Base-by-base conservation (phyloP, 2,113 vertebrate species). In the Ardeotis arabs region DNA sequence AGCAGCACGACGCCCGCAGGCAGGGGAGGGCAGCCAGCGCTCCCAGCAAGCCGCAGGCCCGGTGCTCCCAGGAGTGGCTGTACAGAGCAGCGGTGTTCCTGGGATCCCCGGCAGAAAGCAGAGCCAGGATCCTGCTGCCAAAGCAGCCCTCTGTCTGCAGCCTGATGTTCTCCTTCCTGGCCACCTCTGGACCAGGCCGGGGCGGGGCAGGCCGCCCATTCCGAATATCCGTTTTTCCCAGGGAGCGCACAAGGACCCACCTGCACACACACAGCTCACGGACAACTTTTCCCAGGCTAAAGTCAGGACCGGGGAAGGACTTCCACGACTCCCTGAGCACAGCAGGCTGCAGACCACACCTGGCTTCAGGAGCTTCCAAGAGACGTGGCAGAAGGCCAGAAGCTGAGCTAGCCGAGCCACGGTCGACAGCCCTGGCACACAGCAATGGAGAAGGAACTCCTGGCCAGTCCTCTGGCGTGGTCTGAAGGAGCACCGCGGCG, bases 191-290 rank as follows among this genome's bases (percentile, higher is more conserved):
- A 35, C 21, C 35, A 70, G 35, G 53, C 6, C 53, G 52, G 15
- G 18, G 21, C 10, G 10, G 9, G 27, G 28, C 5, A 50, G 53
- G 56, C 53, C 55, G 45, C 41, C 56, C 16, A 9, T 19, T 78
- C 45, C 66, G 35, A 33, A 5, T 13, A 52, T 0, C 33, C 6
- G 1, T 23, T 66, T 69, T 85, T 29, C 39, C 14, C 66, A 70
- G 13, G 22, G 24, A 60, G 31, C 0, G 0, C 53, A 47, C 41
- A 35, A 41, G 68, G 41, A 62, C 28, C 44, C 47, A 37, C 10
- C 68, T 39, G 41, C 60, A 62, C 19, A n/a, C 37, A 37, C 11
- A 23, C 1, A 5, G 35, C 31, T 27, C n/a, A 56, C 0, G 0
- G 73, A 39, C n/a, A 77, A 76, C 28, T 66, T 63, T n/a, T 39